A percentile compares a stretch with the other conserved stretches of the same genome.
Conservation (phyloP, 2,797 vertebrate genomes). For the Chelonia mydas region DNA sequence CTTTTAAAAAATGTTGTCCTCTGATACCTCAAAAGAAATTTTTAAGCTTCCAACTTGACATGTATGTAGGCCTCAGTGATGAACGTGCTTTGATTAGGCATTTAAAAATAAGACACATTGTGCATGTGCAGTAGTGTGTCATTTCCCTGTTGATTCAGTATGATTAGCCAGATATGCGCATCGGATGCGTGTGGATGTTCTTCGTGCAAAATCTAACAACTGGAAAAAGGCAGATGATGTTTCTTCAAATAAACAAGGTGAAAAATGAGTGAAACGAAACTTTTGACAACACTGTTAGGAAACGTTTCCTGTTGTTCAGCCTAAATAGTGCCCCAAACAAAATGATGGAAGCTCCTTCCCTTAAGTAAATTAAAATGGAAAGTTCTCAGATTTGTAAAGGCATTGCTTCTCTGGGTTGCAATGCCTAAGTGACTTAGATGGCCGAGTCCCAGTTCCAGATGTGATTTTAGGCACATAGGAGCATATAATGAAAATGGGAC, state of each 20-base stretch:
- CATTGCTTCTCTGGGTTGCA: background rate
- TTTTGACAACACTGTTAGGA: background rate
- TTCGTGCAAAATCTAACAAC: accelerated
- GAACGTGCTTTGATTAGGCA: background rate
- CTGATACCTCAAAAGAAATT: background rate
- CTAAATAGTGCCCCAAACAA: background rate
- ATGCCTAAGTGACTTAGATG: background rate
- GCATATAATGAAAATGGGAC: background rate
- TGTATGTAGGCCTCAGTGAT: background rate
- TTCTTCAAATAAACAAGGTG: background rate
- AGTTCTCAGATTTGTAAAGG: background rate
- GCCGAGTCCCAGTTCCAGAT: background rate
- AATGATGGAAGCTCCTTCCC: background rate
- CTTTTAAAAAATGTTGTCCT: background rate
- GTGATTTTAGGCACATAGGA: background rate
- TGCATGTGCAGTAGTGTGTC: accelerated
- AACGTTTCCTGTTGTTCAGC: background rate
- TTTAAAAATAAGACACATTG: background rate
- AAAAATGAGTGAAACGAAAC: background rate
- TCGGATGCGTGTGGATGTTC: background rate
- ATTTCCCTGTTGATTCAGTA: background rate
- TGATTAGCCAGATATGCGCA: background rate
- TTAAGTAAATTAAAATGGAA: background rate
- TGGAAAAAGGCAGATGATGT: background rate
- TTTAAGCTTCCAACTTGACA: background rate